A percentile compares a stretch with the other conserved stretches of the same genome.
Evolutionary conservation across 2,113 vertebrate species (phyloP).

Genomic region (Chelonoidis abingdonii): DNA sequence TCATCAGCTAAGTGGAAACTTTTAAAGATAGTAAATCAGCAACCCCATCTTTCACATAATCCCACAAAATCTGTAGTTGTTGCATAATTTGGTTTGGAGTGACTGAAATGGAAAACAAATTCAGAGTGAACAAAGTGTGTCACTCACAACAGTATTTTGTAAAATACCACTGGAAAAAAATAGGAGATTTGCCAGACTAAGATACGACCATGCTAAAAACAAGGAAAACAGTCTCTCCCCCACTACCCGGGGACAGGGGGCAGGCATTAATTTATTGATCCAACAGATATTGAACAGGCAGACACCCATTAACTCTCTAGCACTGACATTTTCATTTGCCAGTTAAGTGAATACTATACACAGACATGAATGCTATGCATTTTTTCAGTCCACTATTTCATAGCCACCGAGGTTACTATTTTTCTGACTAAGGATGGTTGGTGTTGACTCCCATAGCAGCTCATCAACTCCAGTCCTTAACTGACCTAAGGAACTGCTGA

Average conservation of each 20-base stretch:
- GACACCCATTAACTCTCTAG: slow-evolving; percentile 34
- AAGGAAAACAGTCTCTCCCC: neutral
- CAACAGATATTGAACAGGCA: slow-evolving; percentile 11
- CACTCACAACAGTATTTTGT: neutral
- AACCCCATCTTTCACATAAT: neutral
- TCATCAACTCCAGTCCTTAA: slow-evolving; percentile 28
- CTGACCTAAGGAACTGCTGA: slow-evolving; percentile 36
- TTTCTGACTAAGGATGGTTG: neutral
- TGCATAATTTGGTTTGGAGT: neutral
- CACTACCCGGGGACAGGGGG: neutral
- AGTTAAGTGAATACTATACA: neutral
- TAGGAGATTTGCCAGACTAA: neutral
- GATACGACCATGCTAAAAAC: slow-evolving; percentile 24
- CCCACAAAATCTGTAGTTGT: neutral
- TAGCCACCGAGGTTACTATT: neutral
- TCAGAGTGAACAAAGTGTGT: neutral
- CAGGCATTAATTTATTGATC: slow-evolving; percentile 26
- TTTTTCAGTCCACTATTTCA: slow-evolving; percentile 24
- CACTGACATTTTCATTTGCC: neutral
- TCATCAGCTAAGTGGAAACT: neutral
- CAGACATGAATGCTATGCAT: neutral
- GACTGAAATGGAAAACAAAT: neutral
- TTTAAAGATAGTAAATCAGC: slow-evolving; percentile 8
- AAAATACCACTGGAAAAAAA: neutral
- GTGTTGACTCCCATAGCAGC: slow-evolving; percentile 12